These are phyloP conservation scores for Ctena decussata DNA, from an alignment of 2,888 invertebrate species.

Conservation along the genomic window DNA sequence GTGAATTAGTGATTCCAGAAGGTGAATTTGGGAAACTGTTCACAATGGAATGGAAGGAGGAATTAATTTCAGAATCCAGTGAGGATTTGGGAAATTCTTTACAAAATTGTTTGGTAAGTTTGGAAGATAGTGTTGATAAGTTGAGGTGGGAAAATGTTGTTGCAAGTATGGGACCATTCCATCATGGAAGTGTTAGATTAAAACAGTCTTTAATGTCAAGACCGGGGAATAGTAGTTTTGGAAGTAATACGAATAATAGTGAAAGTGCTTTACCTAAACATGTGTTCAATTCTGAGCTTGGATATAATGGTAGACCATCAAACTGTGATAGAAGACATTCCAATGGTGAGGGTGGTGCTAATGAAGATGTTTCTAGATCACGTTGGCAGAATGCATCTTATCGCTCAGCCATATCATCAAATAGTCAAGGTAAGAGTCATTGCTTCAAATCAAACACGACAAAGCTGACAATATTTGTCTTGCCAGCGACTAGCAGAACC, in stretches of 20 bases:
- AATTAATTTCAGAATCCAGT: conserved; percentile 28
- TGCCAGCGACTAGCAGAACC: too few species aligned
- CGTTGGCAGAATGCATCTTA: background rate
- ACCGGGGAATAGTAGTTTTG: background rate
- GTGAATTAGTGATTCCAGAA: conserved; percentile 46
- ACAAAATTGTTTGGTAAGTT: conserved; percentile 58
- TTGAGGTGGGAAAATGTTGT: conserved; percentile 70
- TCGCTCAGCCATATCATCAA: background rate
- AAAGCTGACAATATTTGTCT: too few species aligned
- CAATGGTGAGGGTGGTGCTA: background rate
- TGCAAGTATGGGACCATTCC: conserved; percentile 30
- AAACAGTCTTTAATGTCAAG: conserved; percentile 15
- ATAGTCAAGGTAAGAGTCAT: conserved; percentile 11
- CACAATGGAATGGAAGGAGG: conserved; percentile 69
- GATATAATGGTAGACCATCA: background rate
- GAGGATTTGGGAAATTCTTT: conserved; percentile 63
- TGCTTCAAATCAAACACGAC: too few species aligned
- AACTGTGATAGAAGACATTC: background rate
- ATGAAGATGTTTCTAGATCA: background rate
- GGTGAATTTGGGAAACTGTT: conserved; percentile 58
- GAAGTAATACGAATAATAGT: background rate
- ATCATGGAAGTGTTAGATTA: conserved; percentile 20
- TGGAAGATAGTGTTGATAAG: conserved; percentile 70
- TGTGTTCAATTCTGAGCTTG: conserved; percentile 17
- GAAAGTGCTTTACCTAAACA: conserved; percentile 5